Evolutionary conservation across 2,113 vertebrate genomes (phyloP).

Genomic region (Oryzias celebensis): DNA sequence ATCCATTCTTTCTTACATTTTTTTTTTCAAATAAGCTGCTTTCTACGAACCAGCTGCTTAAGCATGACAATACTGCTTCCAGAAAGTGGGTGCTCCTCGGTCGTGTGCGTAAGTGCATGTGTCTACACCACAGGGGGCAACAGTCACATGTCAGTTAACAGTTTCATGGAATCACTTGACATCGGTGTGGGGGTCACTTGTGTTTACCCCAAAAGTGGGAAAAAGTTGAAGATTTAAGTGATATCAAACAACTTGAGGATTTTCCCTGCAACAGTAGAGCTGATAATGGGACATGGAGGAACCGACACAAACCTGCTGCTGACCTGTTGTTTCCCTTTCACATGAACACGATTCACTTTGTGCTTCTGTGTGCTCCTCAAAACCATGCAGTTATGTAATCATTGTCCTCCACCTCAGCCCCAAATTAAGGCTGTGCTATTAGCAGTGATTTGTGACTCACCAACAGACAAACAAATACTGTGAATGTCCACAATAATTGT

Average conservation of each 20-base stretch:
- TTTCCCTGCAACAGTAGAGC: background rate
- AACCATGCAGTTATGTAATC: constrained; percentile 6
- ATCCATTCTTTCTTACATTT: too few relatives aligned
- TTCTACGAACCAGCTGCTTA: background rate
- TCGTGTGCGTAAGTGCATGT: background rate
- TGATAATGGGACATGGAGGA: background rate
- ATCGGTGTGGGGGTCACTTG: constrained; percentile 22
- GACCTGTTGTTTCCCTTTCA: background rate
- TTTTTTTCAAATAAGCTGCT: background rate
- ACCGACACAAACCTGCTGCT: background rate
- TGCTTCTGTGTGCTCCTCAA: constrained; percentile 6
- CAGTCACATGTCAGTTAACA: constrained; percentile 29
- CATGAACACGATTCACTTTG: background rate
- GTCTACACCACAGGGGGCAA: constrained; percentile 6
- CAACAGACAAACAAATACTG: constrained; percentile 3
- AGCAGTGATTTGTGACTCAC: constrained; percentile 3
- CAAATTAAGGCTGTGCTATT: constrained; percentile 5
- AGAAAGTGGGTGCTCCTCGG: background rate
- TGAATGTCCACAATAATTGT: background rate
- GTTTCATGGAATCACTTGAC: constrained; percentile 42
- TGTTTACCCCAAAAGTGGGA: background rate
- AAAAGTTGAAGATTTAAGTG: constrained; percentile 2
- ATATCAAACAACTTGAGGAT: background rate
- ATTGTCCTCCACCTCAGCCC: background rate
- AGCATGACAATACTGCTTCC: background rate